Evolutionary conservation across 2,113 vertebrate genomes (phyloP).

Genomic region (Perccottus glenii): DNA sequence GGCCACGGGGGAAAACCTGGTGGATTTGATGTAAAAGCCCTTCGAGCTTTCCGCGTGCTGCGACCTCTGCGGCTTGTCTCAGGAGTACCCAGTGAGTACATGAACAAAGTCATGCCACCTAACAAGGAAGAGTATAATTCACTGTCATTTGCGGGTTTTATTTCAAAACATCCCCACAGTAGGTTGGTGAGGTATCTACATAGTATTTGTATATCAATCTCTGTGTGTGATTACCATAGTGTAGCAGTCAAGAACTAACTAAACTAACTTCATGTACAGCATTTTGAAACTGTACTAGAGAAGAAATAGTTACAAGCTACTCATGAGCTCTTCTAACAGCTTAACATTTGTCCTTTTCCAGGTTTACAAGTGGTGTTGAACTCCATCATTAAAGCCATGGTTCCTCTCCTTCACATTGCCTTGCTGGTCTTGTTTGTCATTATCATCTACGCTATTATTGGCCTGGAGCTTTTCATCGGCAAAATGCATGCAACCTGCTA

Average conservation of each 20-base stretch:
- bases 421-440: constrained; percentile 99
- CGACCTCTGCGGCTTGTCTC: constrained; percentile 98
- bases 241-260: too few relatives aligned
- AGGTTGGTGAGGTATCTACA: too few relatives aligned
- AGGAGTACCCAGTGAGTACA: constrained; percentile 97
- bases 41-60: constrained; percentile 97
- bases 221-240: too few relatives aligned
- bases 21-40: constrained; percentile 99
- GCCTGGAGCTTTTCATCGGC: constrained; percentile 99
- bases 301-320: too few relatives aligned
- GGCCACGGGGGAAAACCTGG: constrained; percentile 89
- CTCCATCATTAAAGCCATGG: constrained; percentile 99
- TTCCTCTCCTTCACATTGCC: constrained; percentile 98
- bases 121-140: background rate
- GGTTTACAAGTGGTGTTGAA: constrained; percentile 99
- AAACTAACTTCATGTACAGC: too few relatives aligned
- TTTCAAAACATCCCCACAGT: too few relatives aligned
- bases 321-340: background rate
- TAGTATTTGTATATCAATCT: too few relatives aligned
- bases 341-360: constrained; percentile 68
- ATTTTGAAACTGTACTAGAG: too few relatives aligned
- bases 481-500: constrained; percentile 99
- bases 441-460: constrained; percentile 99
- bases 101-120: background rate
- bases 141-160: too few relatives aligned